Evolutionary conservation across 2,113 vertebrate genomes (phyloP).

Genomic region (Rhizomys pruinosus): DNA sequence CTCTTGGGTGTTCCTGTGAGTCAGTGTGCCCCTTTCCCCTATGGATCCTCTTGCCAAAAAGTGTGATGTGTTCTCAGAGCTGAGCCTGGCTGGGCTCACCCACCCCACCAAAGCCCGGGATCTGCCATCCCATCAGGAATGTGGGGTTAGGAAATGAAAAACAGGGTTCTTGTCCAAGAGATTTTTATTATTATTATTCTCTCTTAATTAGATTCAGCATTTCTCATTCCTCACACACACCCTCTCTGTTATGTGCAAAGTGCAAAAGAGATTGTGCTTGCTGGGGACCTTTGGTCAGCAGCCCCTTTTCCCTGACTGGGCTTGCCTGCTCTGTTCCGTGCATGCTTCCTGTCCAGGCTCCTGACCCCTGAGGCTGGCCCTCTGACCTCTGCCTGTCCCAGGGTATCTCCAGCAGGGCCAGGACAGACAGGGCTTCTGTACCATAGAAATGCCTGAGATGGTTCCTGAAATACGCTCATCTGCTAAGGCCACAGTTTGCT

Average conservation of each 20-base stretch:
- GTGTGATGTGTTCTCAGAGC: constrained; percentile 26
- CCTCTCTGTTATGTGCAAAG: constrained; percentile 76
- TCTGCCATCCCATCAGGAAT: not conserved
- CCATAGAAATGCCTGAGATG: constrained; percentile 62
- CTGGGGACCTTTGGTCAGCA: not conserved
- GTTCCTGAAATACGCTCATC: constrained; percentile 50
- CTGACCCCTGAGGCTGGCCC: constrained; percentile 51
- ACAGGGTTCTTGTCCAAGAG: constrained; percentile 86
- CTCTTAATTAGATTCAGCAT: constrained; percentile 82
- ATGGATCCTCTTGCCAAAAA: constrained; percentile 20
- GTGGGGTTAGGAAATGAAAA: constrained; percentile 74
- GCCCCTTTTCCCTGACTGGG: not conserved
- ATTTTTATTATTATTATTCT: constrained; percentile 85
- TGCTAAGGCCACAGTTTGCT: constrained; percentile 50
- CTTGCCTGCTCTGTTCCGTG: not conserved
- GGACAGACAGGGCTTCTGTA: not conserved
- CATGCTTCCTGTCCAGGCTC: not conserved
- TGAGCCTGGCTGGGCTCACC: constrained; percentile 62
- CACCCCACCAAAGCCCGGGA: not conserved
- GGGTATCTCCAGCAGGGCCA: not conserved
- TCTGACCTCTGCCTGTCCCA: not conserved
- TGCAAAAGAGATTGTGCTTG: not conserved
- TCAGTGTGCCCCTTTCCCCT: constrained; percentile 41
- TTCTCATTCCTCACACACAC: constrained; percentile 81
- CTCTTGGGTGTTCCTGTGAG: constrained; percentile 48